phyloP scores from a whole-genome alignment of 2,797 vertebrate species.

The Delichon dasypus region DNA sequence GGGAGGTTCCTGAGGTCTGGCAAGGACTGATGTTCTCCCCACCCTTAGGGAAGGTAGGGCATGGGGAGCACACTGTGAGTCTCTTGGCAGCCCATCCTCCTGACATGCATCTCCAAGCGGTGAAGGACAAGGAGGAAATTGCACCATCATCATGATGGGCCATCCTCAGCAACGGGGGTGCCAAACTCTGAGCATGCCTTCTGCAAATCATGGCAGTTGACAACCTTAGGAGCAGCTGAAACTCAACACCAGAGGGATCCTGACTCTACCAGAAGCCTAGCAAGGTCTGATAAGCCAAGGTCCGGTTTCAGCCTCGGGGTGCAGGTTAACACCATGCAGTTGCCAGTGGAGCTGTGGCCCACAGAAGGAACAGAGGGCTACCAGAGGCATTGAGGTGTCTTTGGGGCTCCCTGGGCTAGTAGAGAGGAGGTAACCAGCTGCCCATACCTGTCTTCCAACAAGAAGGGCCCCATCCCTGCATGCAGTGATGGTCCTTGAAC shows the following conservation, averaged over 20 bases:
- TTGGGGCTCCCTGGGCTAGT: not conserved
- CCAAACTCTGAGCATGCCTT: accelerated
- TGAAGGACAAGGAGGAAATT: not conserved
- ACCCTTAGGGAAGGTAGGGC: not conserved
- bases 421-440: not conserved
- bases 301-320: not conserved
- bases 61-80: not conserved
- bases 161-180: accelerated
- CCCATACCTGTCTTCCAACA: accelerated
- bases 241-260: not conserved
- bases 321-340: not conserved
- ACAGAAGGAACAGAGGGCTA: not conserved
- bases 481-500: not conserved
- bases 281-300: not conserved
- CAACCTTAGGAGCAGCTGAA: not conserved
- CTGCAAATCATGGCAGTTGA: not conserved
- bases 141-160: no score
- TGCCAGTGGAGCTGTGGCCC: not conserved
- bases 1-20: not conserved
- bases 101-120: not conserved
- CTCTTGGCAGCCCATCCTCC: not conserved
- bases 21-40: not conserved
- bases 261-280: not conserved
- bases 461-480: not conserved
- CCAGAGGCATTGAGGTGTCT: accelerated